These are phyloP conservation scores for Lepus townsendii DNA, from an alignment of 2,797 vertebrate genomes.

Conservation along the genomic window DNA sequence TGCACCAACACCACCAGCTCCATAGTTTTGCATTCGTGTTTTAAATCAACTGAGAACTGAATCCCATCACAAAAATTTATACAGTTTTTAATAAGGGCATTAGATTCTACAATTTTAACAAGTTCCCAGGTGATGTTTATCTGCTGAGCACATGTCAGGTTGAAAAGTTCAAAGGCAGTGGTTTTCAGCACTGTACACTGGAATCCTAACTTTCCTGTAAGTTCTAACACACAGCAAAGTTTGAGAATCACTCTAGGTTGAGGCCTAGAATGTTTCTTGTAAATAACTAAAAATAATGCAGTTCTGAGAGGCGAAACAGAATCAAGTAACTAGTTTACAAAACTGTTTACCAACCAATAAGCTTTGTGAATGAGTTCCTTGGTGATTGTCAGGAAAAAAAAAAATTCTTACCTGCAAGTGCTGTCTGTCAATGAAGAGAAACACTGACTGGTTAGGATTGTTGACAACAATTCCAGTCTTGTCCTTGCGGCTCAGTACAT, in stretches of 20 bases:
- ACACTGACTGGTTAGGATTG: conserved; percentile 99
- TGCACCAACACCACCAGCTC: no score
- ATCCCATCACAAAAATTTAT: not conserved
- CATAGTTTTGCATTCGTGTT: no score
- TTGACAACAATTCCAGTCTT: conserved; percentile 99
- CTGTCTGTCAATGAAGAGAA: conserved; percentile 99
- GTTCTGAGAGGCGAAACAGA: not conserved
- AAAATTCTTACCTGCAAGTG: conserved; percentile 96
- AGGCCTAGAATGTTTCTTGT: not conserved
- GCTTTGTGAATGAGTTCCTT: not conserved
- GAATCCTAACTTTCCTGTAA: not conserved
- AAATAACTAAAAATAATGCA: not conserved
- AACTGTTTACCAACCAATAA: not conserved
- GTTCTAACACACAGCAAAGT: not conserved
- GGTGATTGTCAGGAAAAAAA: not conserved
- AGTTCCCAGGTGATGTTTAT: not conserved
- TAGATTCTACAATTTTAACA: not conserved
- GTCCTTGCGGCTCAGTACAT: conserved; percentile 98
- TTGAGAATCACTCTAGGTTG: not conserved
- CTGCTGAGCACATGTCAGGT: not conserved
- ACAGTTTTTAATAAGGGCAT: not conserved
- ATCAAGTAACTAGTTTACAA: not conserved
- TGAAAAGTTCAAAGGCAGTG: not conserved
- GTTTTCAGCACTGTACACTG: not conserved
- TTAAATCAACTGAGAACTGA: not conserved